Base-by-base conservation (phyloP, 2,888 invertebrate genomes). In the Rhyacophila evoluta region DNA sequence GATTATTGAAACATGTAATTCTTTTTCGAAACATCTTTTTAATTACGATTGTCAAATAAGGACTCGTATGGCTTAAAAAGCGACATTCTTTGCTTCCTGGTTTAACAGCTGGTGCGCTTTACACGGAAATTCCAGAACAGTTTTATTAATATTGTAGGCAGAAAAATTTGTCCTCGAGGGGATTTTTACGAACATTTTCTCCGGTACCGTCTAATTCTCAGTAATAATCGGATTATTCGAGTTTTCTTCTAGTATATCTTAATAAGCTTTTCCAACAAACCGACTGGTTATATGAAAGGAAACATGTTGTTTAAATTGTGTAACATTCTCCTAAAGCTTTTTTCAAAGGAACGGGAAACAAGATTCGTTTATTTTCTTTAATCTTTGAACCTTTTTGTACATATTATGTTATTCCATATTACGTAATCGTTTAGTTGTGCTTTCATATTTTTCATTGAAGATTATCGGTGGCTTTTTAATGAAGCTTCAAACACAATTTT, bases 91-190 rank as follows among this genome's bases (percentile, higher is more conserved):
- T 55, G 15, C 8, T 8, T 19, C 1, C 19, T 15, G 10, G 2
- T 55, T 55, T 5, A 55, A 55, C 55, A 55, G 55, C 55, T 55
- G 55, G 12, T 25, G 55, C 8, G 55, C 10, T 6, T 55, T 55
- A 12, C 19, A 25, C 55, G 10, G 8, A 19, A 25, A 10, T 19
- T 55, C 55, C 19, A 55, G 25, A 55, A 19, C 55, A 55, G 10
- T 55, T 55, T 55, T 55, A 55, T 25, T 55, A 55, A 55, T 55
- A 55, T 55, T 55, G 55, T 55, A 55, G 10, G 55, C 55, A 55
- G 19, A 10, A 10, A 55, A 55, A 25, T 55, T 8, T 10, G 8
- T 5, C 8, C 55, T 19, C 6, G 10, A 1, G 25, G 55, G 55
- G 19, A 55, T 55, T 55, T 55, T 55, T 55, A 55, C 19, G 39